These are phyloP conservation scores for Bursaphelenchus okinawaensis DNA, from an alignment of 2,888 invertebrate species.

Conservation along the genomic window DNA sequence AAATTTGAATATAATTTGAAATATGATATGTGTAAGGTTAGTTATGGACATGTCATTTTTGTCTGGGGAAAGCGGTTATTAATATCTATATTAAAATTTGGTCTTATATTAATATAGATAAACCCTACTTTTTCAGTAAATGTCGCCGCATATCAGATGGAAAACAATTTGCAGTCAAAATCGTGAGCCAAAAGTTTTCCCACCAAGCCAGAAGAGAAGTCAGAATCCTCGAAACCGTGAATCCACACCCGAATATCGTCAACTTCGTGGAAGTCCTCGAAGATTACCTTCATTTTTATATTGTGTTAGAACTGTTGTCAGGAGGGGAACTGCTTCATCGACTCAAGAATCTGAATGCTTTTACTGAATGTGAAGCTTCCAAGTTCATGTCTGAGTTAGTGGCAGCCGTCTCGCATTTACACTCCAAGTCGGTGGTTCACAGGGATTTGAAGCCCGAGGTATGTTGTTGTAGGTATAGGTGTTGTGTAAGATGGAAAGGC, in stretches of 20 bases:
- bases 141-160: conserved; percentile 72
- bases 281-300: conserved; percentile 57
- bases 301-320: conserved; percentile 18
- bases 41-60: no score
- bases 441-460: conserved; percentile 91
- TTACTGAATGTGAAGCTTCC: conserved; percentile 76
- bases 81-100: no score
- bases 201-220: conserved; percentile 72
- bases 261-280: conserved; percentile 75
- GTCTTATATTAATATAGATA: no score
- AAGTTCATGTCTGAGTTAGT: conserved; percentile 74
- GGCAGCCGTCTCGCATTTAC: conserved; percentile 78
- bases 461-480: neutral
- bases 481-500: no score
- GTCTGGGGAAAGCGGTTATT: no score
- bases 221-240: conserved; percentile 73
- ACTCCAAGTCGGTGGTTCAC: conserved; percentile 77
- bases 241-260: conserved; percentile 78
- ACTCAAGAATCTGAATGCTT: conserved; percentile 67
- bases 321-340: conserved; percentile 54
- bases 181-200: conserved; percentile 66
- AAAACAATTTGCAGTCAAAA: conserved; percentile 80
- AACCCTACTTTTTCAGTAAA: conserved; percentile 63
- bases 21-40: no score
- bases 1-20: no score